A percentile compares a stretch with the other conserved stretches of the same genome.
Evolutionary conservation across 2,797 vertebrate species (phyloP).

Genomic region (Phrynocephalus vlangalii): DNA sequence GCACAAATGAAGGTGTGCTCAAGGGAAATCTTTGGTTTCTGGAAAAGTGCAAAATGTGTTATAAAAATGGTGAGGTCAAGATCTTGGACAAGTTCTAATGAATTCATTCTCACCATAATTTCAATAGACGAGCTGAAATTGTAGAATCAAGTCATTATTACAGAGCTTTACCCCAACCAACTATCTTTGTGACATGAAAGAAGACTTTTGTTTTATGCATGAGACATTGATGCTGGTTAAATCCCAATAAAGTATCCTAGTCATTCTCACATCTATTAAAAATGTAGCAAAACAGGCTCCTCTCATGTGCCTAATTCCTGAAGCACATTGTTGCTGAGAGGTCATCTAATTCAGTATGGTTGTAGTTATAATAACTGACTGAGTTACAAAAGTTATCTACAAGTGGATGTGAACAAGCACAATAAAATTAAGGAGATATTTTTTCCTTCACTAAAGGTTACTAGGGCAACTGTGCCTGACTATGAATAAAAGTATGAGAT

Average conservation of each 20-base stretch:
- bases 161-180: neutral
- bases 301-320: neutral
- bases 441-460: neutral
- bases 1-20: neutral
- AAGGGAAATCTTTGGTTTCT: neutral
- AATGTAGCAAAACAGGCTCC: rapidly evolving
- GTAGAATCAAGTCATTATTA: neutral
- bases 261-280: rapidly evolving
- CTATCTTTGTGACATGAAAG: neutral
- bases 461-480: neutral
- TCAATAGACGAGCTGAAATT: neutral
- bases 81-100: neutral
- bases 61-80: neutral
- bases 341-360: neutral
- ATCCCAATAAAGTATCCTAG: neutral
- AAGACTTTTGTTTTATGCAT: neutral
- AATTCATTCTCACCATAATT: neutral
- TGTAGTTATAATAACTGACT: neutral
- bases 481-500: neutral
- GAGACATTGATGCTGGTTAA: neutral
- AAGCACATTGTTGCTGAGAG: rapidly evolving
- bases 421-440: neutral
- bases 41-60: neutral
- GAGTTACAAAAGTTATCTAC: neutral
- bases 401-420: neutral